These are phyloP conservation scores for Brachyistius frenatus DNA, from an alignment of 2,113 vertebrate species.

Conservation along the genomic window DNA sequence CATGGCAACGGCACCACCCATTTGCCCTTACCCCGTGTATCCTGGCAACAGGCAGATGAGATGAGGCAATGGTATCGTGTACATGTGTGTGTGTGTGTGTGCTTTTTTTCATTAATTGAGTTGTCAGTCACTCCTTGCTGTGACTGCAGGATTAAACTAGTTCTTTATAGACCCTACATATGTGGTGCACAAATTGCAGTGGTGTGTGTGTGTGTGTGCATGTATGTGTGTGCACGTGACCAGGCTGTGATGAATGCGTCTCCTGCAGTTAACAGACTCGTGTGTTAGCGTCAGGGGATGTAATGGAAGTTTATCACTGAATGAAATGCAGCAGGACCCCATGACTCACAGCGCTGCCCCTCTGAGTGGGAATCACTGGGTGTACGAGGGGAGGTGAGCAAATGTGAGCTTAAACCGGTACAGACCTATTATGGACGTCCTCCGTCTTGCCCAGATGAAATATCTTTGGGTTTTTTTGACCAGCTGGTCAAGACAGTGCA, in stretches of 20 bases:
- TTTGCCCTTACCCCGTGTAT: constrained; percentile 77
- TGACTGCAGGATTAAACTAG: constrained; percentile 38
- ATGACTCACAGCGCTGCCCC: constrained; percentile 36
- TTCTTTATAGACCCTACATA: constrained; percentile 23
- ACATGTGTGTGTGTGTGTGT: constrained; percentile 26
- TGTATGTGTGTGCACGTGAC: constrained; percentile 2
- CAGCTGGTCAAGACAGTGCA: background rate
- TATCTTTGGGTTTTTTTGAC: background rate
- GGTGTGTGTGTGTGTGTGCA: constrained; percentile 7
- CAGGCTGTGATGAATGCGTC: constrained; percentile 10
- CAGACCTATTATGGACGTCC: constrained; percentile 1
- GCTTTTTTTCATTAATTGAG: constrained; percentile 37
- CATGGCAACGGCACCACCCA: constrained; percentile 73
- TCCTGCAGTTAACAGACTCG: constrained; percentile 21
- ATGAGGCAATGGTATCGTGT: constrained; percentile 59
- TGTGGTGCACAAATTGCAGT: constrained; percentile 9
- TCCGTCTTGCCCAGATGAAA: background rate
- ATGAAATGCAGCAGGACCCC: constrained; percentile 46
- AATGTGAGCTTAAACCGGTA: constrained; percentile 22
- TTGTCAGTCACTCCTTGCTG: constrained; percentile 44
- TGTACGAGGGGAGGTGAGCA: constrained; percentile 29
- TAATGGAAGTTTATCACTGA: constrained; percentile 48
- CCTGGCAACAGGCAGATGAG: constrained; percentile 81
- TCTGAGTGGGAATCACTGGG: constrained; percentile 32
- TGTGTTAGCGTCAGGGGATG: constrained; percentile 29